phyloP scores from a whole-genome alignment of 2,888 invertebrate species.

The Dendrolimus pini region DNA sequence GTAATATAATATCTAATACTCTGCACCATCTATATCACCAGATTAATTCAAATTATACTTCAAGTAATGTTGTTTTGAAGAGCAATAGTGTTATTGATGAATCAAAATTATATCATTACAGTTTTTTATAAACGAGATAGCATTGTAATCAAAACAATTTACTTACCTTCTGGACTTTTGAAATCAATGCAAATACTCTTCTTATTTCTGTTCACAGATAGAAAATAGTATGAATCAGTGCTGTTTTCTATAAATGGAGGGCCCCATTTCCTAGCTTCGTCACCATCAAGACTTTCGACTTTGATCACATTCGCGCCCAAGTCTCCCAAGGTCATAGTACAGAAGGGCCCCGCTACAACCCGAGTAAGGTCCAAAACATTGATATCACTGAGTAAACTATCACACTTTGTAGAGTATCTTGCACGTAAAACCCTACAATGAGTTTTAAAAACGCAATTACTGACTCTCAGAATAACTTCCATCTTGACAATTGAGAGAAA shows the following conservation, averaged over 20 bases:
- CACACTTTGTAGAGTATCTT: constrained; percentile 32
- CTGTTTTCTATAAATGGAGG: constrained; percentile 87
- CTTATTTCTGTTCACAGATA: constrained; percentile 95
- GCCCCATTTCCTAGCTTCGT: constrained; percentile 95
- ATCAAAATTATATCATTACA: too few relatives aligned
- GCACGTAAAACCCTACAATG: constrained; percentile 18
- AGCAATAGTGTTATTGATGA: too few relatives aligned
- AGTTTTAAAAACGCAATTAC: constrained; percentile 19
- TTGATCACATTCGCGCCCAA: constrained; percentile 95
- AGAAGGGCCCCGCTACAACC: constrained; percentile 95
- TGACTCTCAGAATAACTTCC: constrained; percentile 23
- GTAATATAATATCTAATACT: neutral
- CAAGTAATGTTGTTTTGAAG: too few relatives aligned
- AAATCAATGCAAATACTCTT: constrained; percentile 93
- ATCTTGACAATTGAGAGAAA: constrained; percentile 16
- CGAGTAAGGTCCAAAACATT: constrained; percentile 88
- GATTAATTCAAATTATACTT: neutral
- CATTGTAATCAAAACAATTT: too few relatives aligned
- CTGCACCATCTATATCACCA: neutral
- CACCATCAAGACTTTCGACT: constrained; percentile 89
- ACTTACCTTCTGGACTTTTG: constrained; percentile 80
- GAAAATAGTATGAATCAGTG: constrained; percentile 87
- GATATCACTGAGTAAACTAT: constrained; percentile 81
- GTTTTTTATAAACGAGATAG: too few relatives aligned
- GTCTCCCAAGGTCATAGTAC: constrained; percentile 95